Percentiles rank a stretch among this genome's conserved stretches.
phyloP scores from a whole-genome alignment of 2,888 invertebrate species.

The Theretra japonica region DNA sequence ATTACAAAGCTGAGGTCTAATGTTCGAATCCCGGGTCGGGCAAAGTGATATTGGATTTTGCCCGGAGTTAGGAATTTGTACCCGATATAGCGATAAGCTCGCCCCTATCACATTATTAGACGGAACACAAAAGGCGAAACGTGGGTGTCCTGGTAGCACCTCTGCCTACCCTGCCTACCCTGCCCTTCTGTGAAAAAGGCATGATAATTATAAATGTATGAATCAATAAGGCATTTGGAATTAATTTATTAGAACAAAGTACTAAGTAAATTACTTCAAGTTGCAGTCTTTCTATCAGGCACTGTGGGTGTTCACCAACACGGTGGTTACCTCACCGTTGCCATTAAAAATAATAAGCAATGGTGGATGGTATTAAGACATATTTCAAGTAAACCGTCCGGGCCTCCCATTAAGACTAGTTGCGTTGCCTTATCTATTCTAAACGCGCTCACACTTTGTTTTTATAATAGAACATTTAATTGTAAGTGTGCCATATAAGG shows the following conservation, averaged over 20 bases:
- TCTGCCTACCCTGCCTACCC: too few species aligned
- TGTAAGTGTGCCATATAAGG: slow-evolving; percentile 17
- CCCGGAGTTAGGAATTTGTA: too few species aligned
- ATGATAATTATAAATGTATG: too few species aligned
- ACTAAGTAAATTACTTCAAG: neutral
- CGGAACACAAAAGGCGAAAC: too few species aligned
- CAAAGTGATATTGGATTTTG: too few species aligned
- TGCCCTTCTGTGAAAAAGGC: too few species aligned
- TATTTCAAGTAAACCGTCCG: slow-evolving; percentile 1
- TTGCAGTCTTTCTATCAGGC: neutral
- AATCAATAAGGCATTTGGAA: too few species aligned
- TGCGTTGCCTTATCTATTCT: slow-evolving; percentile 3
- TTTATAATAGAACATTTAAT: slow-evolving; percentile 17
- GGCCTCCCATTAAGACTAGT: slow-evolving; percentile 7
- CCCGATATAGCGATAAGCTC: too few species aligned
- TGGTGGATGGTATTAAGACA: neutral
- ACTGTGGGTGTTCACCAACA: neutral
- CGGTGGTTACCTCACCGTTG: neutral
- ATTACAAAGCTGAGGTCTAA: too few species aligned
- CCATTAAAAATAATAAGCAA: neutral
- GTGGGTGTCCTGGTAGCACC: too few species aligned
- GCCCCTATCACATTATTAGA: too few species aligned
- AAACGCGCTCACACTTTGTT: slow-evolving; percentile 10
- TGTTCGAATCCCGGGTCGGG: too few species aligned
- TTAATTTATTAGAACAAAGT: neutral